Evolutionary conservation across 1,140 invertebrate species (phyloP), one percentile per base, ranked within the genome.

Genomic region (Bilobella aurantiaca): DNA sequence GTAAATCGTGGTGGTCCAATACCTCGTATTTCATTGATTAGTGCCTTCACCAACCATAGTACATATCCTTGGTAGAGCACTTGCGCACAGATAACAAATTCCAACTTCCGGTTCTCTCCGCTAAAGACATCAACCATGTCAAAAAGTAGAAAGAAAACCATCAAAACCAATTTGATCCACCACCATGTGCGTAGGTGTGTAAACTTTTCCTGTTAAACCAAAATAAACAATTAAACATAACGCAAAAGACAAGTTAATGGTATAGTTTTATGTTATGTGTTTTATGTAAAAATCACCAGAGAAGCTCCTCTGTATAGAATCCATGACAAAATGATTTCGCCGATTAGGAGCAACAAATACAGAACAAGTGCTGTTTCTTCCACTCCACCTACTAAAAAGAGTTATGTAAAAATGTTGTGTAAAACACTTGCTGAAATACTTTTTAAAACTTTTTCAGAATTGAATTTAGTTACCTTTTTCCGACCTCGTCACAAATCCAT

Each of bases 121-220:
- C 5, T 23, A 23, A 53, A 53, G 8, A 53, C 3, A 5, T 23
- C 49, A 12, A 53, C 49, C 12, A 53, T 53, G 49, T 53, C 49
- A 53, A 53, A 53, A 3, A 53, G 49, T 5, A 53, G 23, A 23
- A 53, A 53, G 12, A 53, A 3, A 3, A 53, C 14, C 49, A 53
- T 53, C 49, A 53, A 5, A 14, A 5, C 25, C 49, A 53, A 23
- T 23, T 53, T 53, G 12, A 23, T 53, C 49, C 49, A 53, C 49
- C 49, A 53, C 49, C 49, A 53, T 12, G 3, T 3, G 5, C 49
- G 12, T 3, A 53, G 23, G 49, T 53, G 49, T 23, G 5, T 8
- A 23, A 53, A 53, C 49, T 53, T 53, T 53, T 53, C 49, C 49
- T 53, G 49, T 12, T 18, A 53, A 42, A 42, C 18, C 34, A 42